A percentile compares a stretch with the other conserved stretches of the same genome.
Conservation (phyloP, 2,888 invertebrate genomes). For the Epirrita christyi region DNA sequence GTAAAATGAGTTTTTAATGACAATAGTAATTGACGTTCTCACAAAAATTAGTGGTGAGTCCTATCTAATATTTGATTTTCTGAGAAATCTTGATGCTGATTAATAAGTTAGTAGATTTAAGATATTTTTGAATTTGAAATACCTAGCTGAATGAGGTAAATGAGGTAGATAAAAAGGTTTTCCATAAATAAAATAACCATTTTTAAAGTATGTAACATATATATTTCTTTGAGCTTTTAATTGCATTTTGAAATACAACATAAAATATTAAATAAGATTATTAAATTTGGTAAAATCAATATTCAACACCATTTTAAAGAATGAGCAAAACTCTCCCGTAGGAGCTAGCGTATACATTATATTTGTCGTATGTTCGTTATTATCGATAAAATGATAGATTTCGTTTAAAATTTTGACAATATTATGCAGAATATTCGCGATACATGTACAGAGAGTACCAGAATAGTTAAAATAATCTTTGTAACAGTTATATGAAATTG, state of each 20-base stretch:
- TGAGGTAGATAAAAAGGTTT: conserved; percentile 11
- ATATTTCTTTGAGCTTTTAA: conserved; percentile 94
- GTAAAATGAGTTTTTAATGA: too few relatives aligned
- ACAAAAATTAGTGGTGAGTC: too few relatives aligned
- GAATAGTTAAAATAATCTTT: conserved; percentile 40
- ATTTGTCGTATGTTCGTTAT: conserved; percentile 86
- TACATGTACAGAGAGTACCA: conserved; percentile 38
- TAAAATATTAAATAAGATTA: conserved; percentile 92
- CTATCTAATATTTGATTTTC: too few relatives aligned
- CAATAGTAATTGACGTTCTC: too few relatives aligned
- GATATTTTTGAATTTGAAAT: too few relatives aligned
- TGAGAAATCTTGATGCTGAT: too few relatives aligned
- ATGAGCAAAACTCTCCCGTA: conserved; percentile 87
- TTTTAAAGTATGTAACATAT: conserved; percentile 90
- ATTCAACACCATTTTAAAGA: conserved; percentile 83
- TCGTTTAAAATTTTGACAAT: conserved; percentile 62
- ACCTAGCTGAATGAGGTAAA: too few relatives aligned
- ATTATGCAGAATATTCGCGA: conserved; percentile 58
- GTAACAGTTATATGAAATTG: conserved; percentile 28
- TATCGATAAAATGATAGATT: conserved; percentile 86
- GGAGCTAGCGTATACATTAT: conserved; percentile 91
- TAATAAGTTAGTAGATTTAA: too few relatives aligned
- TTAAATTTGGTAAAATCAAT: conserved; percentile 90
- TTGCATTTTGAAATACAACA: conserved; percentile 94
- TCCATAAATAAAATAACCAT: conserved; percentile 69